Conservation (phyloP, 2,888 invertebrate species). For the Archips crataeganus region DNA sequence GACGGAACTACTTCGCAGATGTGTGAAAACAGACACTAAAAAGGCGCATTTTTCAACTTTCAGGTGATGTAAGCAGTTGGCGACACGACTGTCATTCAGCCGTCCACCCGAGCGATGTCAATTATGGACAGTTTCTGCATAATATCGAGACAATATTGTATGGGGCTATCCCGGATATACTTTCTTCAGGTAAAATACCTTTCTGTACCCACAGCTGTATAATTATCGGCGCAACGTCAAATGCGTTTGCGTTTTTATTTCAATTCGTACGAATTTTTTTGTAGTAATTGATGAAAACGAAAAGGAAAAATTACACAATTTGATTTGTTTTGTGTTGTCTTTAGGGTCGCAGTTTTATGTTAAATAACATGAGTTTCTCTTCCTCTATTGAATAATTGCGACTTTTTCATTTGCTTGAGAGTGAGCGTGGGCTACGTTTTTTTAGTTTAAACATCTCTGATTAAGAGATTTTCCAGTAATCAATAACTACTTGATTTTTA, state of each 20-base stretch:
- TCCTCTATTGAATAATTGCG: too few species aligned
- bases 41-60: slow-evolving; percentile 43
- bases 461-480: neutral
- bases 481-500: neutral
- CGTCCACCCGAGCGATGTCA: slow-evolving; percentile 75
- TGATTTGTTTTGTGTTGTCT: neutral
- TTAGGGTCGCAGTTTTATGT: neutral
- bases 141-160: slow-evolving; percentile 37
- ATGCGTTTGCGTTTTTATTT: neutral
- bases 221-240: neutral
- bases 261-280: neutral
- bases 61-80: slow-evolving; percentile 75
- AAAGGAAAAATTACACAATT: neutral
- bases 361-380: neutral
- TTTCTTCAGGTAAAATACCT: neutral
- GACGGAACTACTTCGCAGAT: too few species aligned
- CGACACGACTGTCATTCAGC: slow-evolving; percentile 55
- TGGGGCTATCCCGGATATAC: slow-evolving; percentile 1
- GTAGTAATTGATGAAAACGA: neutral
- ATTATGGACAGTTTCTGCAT: slow-evolving; percentile 46
- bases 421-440: neutral
- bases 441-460: neutral
- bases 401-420: neutral
- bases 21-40: too few species aligned
- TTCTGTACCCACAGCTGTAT: neutral